Conservation (phyloP, 2,888 invertebrate species). For the Drosophila birchii region DNA sequence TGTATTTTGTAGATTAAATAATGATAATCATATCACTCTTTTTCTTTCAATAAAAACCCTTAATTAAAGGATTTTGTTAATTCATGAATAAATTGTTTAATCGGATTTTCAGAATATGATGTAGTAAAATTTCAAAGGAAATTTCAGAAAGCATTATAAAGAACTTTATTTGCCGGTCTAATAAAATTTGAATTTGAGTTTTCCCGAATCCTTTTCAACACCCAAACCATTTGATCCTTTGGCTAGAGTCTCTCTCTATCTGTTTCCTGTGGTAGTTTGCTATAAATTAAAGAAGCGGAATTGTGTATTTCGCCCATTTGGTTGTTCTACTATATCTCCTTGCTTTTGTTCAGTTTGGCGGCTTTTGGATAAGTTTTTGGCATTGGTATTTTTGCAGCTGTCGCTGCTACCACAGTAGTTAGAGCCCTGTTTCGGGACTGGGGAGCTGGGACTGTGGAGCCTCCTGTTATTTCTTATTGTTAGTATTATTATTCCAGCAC, state of each 20-base stretch:
- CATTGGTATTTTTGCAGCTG: slow-evolving; percentile 58
- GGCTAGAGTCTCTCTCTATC: background rate
- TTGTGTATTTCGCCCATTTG: background rate
- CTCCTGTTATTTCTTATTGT: slow-evolving; percentile 47
- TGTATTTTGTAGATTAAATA: no score
- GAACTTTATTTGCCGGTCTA: background rate
- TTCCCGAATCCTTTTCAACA: background rate
- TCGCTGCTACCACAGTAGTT: slow-evolving; percentile 26
- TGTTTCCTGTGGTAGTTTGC: background rate
- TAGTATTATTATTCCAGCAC: slow-evolving; percentile 47
- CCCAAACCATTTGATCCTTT: background rate
- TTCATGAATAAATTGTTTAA: no score
- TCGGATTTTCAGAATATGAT: no score
- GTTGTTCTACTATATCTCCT: background rate
- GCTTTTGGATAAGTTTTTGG: slow-evolving; percentile 48
- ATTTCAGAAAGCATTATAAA: background rate
- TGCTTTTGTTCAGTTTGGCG: slow-evolving; percentile 35
- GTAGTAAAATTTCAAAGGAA: background rate
- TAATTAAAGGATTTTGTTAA: no score
- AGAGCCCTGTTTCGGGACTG: background rate
- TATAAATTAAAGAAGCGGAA: slow-evolving; percentile 11
- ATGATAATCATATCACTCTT: no score
- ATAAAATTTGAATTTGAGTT: background rate
- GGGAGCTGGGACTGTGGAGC: slow-evolving; percentile 20
- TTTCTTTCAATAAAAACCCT: no score